Evolutionary conservation across 2,888 invertebrate genomes (phyloP), one percentile per base, ranked within the genome.

Genomic region (Drosophila formosana): DNA sequence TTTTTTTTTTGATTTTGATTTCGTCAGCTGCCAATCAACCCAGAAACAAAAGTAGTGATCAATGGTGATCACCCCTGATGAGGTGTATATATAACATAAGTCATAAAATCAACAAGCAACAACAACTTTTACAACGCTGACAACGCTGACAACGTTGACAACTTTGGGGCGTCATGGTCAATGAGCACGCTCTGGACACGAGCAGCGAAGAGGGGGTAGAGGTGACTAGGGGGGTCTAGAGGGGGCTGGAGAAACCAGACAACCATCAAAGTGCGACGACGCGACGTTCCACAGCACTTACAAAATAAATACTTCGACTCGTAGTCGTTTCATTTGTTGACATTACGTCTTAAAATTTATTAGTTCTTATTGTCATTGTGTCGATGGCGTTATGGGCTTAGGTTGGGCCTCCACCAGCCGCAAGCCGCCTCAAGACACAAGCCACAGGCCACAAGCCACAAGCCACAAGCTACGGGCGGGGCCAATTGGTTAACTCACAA

Each of bases 341-440:
- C 87, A 86, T 86, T 83, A 78, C 49, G 83, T 75, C 83, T 82
- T 86, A 86, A 72, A 82, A 83, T 86, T 69, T 77, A 86, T 82
- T 72, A 80, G 77, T 77, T 83, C 78, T 72, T 75, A 77, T 82
- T 71, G 71, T 67, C 66, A 75, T 71, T 75, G 60, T 30, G 52
- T 53, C 61, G 6, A 45, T 11, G 39, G 64, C 47, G 49, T 69
- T 66, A 57, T 62, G 49, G 49, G 46, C 72, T 71, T 58, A 60
- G 66, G 76, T 60, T 45, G 53, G 72, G 72, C 76, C 55, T 13
- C 43, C 39, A 57, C 34, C 5, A 7, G 2, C 30, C 30, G 6
- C 30, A 30, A 6, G 30, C 30, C 30, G 6, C 30, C 30, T 18
- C 18, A 18, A 30, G 30, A 3, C 30, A 30, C 30, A 5, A 30